phyloP scores from a whole-genome alignment of 2,113 vertebrate species.

The Erythrocercus mccallii region DNA sequence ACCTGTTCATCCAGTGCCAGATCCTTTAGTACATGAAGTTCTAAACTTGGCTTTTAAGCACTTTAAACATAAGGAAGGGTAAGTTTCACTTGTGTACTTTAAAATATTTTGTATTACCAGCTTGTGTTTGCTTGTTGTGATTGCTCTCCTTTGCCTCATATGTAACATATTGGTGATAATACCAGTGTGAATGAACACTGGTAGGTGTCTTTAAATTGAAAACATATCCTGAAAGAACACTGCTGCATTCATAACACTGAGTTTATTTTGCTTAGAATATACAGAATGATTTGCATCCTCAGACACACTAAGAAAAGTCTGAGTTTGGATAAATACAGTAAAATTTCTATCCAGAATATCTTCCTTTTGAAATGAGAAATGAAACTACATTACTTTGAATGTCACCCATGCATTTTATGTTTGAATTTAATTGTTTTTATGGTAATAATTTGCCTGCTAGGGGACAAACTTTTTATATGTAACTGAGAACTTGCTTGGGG shows the following conservation, averaged over 20 bases:
- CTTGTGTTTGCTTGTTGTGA: neutral
- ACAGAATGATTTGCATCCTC: neutral
- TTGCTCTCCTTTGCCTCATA: neutral
- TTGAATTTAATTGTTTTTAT: neutral
- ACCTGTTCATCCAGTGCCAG: slow-evolving; percentile 98
- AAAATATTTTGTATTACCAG: neutral
- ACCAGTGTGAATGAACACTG: neutral
- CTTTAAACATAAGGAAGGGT: slow-evolving; percentile 99
- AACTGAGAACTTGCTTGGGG: neutral
- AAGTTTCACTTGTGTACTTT: slow-evolving; percentile 29
- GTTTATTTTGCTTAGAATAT: neutral
- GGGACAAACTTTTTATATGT: neutral
- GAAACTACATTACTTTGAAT: neutral
- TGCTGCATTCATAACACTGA: neutral
- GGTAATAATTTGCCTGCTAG: neutral
- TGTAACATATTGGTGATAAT: neutral
- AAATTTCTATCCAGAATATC: neutral
- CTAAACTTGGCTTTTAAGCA: slow-evolving; percentile 99
- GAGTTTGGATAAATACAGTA: neutral
- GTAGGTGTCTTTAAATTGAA: neutral
- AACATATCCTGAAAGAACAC: neutral
- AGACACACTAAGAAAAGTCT: neutral
- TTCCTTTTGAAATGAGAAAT: neutral
- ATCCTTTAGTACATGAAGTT: slow-evolving; percentile 98
- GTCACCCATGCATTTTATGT: neutral